Percentiles rank a stretch among this genome's conserved stretches.
Conservation (phyloP, 2,888 invertebrate species). For the Sarcophaga carnaria region DNA sequence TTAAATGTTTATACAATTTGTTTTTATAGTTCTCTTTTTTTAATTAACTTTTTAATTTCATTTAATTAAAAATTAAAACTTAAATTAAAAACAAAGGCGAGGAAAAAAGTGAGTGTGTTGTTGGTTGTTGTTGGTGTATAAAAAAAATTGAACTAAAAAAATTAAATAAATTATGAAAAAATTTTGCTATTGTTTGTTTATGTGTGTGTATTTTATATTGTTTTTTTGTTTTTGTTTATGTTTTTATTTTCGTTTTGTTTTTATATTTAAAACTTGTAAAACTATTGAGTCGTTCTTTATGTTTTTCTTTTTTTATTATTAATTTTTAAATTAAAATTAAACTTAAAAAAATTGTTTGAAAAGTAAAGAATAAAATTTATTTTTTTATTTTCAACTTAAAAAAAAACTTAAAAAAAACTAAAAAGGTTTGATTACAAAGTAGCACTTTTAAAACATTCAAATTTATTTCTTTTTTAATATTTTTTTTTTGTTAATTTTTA, state of each 20-base stretch:
- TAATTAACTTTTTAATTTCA: conserved; percentile 67
- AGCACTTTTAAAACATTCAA: conserved; percentile 49
- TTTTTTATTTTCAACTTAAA: conserved; percentile 50
- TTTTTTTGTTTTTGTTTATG: conserved; percentile 30
- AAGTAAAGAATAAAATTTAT: conserved; percentile 25
- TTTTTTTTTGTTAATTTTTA: not conserved
- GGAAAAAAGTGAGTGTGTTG: conserved; percentile 53
- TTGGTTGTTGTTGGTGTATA: conserved; percentile 61
- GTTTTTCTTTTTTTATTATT: not conserved
- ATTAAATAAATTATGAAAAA: conserved; percentile 66
- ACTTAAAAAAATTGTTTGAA: not conserved
- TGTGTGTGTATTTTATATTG: conserved; percentile 35
- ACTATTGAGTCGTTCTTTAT: conserved; percentile 58
- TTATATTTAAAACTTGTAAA: conserved; percentile 44
- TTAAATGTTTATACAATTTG: not conserved
- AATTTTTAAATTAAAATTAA: conserved; percentile 45
- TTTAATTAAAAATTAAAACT: conserved; percentile 34
- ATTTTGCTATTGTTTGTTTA: conserved; percentile 59
- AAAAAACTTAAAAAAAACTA: conserved; percentile 16
- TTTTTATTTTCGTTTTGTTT: conserved; percentile 40
- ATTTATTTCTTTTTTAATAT: not conserved
- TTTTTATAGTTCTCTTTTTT: conserved; percentile 68
- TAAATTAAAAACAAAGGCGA: conserved; percentile 60
- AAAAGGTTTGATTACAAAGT: conserved; percentile 23
- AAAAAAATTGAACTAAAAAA: conserved; percentile 71